These are phyloP conservation scores for Hydriomena furcata DNA, from an alignment of 2,888 invertebrate genomes.

Conservation along the genomic window DNA sequence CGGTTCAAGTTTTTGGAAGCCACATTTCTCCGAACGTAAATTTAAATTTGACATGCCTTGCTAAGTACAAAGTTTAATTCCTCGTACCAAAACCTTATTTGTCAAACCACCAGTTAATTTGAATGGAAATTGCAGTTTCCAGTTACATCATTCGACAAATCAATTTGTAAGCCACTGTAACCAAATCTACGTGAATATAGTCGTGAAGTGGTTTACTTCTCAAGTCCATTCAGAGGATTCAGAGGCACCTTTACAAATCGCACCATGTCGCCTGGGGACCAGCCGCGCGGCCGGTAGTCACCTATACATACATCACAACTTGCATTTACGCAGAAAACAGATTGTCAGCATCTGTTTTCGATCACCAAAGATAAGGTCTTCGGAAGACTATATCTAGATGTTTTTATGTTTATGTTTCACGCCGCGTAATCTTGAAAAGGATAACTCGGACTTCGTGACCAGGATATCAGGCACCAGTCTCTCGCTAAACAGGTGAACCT, in stretches of 20 bases:
- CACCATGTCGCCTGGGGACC: constrained; percentile 51
- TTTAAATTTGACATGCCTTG: no score
- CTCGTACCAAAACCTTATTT: background rate
- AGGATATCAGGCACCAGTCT: no score
- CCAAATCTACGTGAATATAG: constrained; percentile 25
- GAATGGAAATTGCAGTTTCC: constrained; percentile 5
- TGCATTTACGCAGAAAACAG: constrained; percentile 7
- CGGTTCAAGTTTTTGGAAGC: no score
- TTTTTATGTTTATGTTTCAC: no score
- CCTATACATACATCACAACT: constrained; percentile 24
- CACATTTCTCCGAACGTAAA: no score
- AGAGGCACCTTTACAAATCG: constrained; percentile 56
- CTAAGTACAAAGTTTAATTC: no score
- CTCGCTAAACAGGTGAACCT: no score
- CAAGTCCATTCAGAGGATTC: constrained; percentile 39
- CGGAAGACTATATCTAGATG: no score
- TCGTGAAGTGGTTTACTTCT: constrained; percentile 42
- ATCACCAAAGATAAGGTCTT: no score
- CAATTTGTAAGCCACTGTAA: constrained; percentile 21
- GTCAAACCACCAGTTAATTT: background rate
- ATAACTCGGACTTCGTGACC: no score
- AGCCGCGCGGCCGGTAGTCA: constrained; percentile 39
- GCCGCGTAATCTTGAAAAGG: no score
- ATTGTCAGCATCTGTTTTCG: background rate
- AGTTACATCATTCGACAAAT: constrained; percentile 14